Evolutionary conservation across 2,113 vertebrate genomes (phyloP), one percentile per base, ranked within the genome.

Genomic region (Astur gentilis): DNA sequence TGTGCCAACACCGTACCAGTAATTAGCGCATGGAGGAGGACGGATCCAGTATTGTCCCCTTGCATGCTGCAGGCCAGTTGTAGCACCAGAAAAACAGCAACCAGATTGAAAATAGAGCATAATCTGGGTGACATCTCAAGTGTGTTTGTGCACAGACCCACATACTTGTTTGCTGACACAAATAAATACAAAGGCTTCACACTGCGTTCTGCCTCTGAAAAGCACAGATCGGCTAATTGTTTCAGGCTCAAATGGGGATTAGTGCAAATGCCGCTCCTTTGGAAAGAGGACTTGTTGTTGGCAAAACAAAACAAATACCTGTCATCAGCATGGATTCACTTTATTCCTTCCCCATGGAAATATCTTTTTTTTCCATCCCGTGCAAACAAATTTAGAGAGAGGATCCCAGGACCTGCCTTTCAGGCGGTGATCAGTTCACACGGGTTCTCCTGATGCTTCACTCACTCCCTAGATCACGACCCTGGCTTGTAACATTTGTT

Each of bases 291-390:
- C 77, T 93, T 72, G 83, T 78, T 96, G 95, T 65, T 97, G 95
- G 97, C 97, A 97, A 96, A 97, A 94, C 94, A 95, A 95, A 84
- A 90, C 89, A 92, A 97, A 97, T 96, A 96, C 94, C 96, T 97
- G 94, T 95, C 96, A 97, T 87, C 94, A 50, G 73, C 73, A 54
- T 0, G 13, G 81, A 91, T 92, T 93, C 91, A 42, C 73, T 97
- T 95, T 91, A 95, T 76, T 96, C 93, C 73, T 95, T 91, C 84
- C 84, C 87, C 70, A 66, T 50, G 89, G 94, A 96, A 97, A 93
- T 93, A 69, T 10, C 2, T 71, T 82, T 95, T 97, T 47, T 95
- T 97, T 96, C 97, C 95, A 89, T 79, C 86, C 78, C 80, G 36
- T 76, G 65, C 64, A 69, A 93, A 72, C 57, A 87, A 76, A 94